A percentile compares a stretch with the other conserved stretches of the same genome.
Conservation (phyloP, 92 coral and sea anemone species). For the Blastomussa wellsi region DNA sequence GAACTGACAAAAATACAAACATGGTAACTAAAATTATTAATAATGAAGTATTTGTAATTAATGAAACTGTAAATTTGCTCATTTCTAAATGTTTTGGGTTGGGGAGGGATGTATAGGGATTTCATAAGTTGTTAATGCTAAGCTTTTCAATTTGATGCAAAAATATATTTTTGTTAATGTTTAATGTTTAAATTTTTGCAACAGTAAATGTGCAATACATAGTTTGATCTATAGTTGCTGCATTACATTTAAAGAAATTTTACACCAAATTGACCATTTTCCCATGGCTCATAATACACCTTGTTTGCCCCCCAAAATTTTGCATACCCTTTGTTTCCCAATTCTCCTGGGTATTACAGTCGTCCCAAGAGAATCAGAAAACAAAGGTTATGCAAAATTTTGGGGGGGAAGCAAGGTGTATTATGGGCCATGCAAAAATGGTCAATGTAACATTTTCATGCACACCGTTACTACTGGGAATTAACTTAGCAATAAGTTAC, state of each 20-base stretch:
- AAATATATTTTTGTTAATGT: not conserved
- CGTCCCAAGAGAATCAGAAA: too few relatives aligned
- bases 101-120: not conserved
- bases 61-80: not conserved
- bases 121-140: not conserved
- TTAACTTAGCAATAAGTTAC: not conserved
- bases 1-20: not conserved
- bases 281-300: too few relatives aligned
- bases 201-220: not conserved
- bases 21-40: not conserved
- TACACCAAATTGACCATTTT: too few relatives aligned
- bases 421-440: too few relatives aligned
- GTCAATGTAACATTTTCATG: not conserved
- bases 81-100: not conserved
- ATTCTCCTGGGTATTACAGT: too few relatives aligned
- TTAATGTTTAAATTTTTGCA: not conserved
- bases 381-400: too few relatives aligned
- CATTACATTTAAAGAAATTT: not conserved
- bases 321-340: too few relatives aligned
- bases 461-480: not conserved
- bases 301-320: too few relatives aligned
- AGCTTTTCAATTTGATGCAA: constrained; percentile 1
- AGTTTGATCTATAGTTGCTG: not conserved
- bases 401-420: too few relatives aligned
- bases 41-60: not conserved